phyloP scores from a whole-genome alignment of 1,140 invertebrate species.

The Temnothorax nylanderi region DNA sequence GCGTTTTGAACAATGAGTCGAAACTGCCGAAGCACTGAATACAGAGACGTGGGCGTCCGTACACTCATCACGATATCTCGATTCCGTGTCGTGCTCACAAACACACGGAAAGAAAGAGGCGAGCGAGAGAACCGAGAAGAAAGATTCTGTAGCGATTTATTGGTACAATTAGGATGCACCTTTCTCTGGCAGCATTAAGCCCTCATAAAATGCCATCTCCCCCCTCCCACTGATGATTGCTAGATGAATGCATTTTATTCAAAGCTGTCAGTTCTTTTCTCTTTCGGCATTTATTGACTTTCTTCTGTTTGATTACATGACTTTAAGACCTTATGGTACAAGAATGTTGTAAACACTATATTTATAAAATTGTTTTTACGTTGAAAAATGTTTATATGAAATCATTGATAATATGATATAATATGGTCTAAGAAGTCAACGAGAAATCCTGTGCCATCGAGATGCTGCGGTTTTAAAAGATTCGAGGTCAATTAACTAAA shows the following conservation, averaged over 20 bases:
- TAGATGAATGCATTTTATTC: conserved; percentile 29
- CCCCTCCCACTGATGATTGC: conserved; percentile 73
- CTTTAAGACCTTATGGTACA: background rate
- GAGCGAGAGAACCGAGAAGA: conserved; percentile 49
- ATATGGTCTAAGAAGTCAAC: background rate
- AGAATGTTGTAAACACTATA: background rate
- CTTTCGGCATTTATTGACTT: conserved; percentile 6
- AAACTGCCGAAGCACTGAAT: conserved; percentile 20
- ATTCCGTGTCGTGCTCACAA: background rate
- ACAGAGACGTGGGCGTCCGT: conserved; percentile 29
- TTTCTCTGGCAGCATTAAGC: conserved; percentile 83
- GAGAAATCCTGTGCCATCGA: conserved; percentile 65
- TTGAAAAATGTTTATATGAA: background rate
- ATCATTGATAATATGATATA: background rate
- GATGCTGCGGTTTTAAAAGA: conserved; percentile 70
- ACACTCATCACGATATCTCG: conserved; percentile 44
- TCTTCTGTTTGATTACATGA: background rate
- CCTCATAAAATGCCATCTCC: conserved; percentile 83
- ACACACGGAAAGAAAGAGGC: conserved; percentile 15
- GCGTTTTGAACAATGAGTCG: conserved; percentile 21
- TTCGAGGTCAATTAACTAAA: conserved; percentile 79
- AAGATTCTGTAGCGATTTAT: conserved; percentile 83
- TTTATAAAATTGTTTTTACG: background rate
- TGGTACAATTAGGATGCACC: conserved; percentile 85
- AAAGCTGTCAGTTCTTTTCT: conserved; percentile 49